Evolutionary conservation across 2,113 vertebrate genomes (phyloP).

Genomic region (Campylomormyrus numenius): DNA sequence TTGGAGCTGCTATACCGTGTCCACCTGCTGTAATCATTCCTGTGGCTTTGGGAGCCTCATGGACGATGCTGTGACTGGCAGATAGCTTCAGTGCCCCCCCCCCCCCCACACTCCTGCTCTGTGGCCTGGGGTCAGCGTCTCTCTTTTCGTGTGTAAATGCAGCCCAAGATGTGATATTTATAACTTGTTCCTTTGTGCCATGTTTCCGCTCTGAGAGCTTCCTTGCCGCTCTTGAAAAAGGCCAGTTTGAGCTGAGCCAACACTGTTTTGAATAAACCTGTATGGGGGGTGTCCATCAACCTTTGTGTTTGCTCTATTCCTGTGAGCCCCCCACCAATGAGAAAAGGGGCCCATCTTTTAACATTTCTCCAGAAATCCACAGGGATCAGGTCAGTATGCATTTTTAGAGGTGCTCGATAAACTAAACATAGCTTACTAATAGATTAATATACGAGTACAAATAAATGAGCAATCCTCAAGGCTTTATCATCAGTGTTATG

Average conservation of each 20-base stretch:
- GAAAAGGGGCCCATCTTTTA: not conserved
- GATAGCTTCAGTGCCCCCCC: constrained; percentile 10
- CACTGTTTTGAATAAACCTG: not conserved
- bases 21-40: not conserved
- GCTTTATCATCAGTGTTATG: too few relatives aligned
- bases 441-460: too few relatives aligned
- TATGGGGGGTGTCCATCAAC: not conserved
- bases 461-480: too few relatives aligned
- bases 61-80: not conserved
- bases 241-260: not conserved
- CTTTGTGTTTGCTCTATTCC: not conserved
- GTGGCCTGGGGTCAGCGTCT: not conserved
- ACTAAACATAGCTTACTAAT: too few relatives aligned
- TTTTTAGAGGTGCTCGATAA: not conserved
- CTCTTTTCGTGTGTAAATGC: not conserved
- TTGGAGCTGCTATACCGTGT: too few relatives aligned
- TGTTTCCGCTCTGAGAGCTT: not conserved
- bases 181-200: not conserved
- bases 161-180: not conserved
- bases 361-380: not conserved
- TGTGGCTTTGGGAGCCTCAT: not conserved
- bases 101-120: not conserved
- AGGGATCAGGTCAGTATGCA: not conserved
- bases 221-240: not conserved
- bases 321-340: not conserved